phyloP scores from a whole-genome alignment of 2,113 vertebrate genomes.

The Castor canadensis region DNA sequence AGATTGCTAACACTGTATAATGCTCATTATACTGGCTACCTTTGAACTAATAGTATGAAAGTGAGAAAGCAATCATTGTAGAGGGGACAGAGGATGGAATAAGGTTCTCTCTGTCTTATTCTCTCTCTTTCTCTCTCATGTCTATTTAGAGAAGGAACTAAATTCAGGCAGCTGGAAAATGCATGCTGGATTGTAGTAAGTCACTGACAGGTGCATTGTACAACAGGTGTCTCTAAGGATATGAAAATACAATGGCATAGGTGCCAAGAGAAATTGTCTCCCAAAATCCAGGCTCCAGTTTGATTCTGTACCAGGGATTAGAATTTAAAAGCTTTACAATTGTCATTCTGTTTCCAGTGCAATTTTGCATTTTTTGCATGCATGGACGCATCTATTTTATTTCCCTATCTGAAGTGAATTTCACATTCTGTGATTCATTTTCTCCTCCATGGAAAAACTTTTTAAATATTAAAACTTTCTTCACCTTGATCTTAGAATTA shows the following conservation, averaged over 20 bases:
- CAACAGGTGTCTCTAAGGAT: background rate
- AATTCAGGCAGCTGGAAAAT: background rate
- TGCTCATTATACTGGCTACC: constrained; percentile 41
- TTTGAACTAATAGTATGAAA: constrained; percentile 9
- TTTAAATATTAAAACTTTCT: constrained; percentile 58
- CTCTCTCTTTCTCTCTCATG: background rate
- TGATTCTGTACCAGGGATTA: background rate
- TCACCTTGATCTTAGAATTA: constrained; percentile 51
- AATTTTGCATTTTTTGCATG: constrained; percentile 32
- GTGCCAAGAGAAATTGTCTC: background rate
- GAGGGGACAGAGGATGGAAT: accelerated
- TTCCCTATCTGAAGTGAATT: constrained; percentile 42
- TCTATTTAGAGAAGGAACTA: background rate
- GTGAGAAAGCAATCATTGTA: background rate
- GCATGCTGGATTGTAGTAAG: background rate
- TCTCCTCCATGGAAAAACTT: constrained; percentile 20
- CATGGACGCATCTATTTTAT: background rate
- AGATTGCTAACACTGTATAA: background rate
- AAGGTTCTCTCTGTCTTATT: background rate
- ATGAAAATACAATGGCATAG: background rate
- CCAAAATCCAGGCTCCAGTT: background rate
- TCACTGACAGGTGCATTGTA: accelerated
- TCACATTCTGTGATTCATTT: constrained; percentile 52
- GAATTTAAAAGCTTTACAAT: constrained; percentile 54
- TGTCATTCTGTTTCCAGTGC: background rate